Conservation (phyloP, 2,113 vertebrate species). For the Chloropsis hardwickii region DNA sequence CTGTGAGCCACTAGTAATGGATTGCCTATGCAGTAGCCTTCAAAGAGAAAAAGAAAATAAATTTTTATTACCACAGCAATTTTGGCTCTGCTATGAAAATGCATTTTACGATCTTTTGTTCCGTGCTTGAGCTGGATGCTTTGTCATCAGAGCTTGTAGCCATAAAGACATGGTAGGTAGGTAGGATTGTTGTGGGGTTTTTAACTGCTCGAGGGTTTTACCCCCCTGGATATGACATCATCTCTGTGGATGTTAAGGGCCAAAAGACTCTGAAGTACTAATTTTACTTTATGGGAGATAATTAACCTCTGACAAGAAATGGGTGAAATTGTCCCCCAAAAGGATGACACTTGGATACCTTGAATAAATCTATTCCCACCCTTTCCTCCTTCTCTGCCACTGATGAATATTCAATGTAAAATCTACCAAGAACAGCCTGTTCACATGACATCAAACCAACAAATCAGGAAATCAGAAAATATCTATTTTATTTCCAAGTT, state of each 20-base stretch:
- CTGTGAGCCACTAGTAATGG: slow-evolving; percentile 1
- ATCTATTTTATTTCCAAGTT: not conserved
- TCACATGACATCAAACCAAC: not conserved
- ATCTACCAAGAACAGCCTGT: not conserved
- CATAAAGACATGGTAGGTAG: not conserved
- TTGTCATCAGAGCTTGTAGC: not conserved
- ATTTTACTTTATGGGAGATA: not conserved
- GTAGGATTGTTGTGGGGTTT: not conserved
- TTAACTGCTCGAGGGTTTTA: not conserved
- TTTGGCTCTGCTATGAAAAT: not conserved
- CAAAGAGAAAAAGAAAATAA: slow-evolving; percentile 14
- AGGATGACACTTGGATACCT: not conserved
- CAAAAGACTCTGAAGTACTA: not conserved
- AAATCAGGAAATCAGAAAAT: not conserved
- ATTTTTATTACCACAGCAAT: not conserved
- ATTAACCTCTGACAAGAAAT: not conserved
- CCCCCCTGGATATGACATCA: not conserved
- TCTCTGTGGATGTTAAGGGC: accelerated
- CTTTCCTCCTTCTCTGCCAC: not conserved
- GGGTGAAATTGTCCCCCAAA: not conserved
- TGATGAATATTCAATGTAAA: not conserved
- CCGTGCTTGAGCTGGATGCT: not conserved
- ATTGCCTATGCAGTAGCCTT: slow-evolving; percentile 1
- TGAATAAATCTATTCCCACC: not conserved
- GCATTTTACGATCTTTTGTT: not conserved